Evolutionary conservation across 1,140 invertebrate species (phyloP), one percentile per base, ranked within the genome.

Genomic region (Trachymyrmex cornetzi): DNA sequence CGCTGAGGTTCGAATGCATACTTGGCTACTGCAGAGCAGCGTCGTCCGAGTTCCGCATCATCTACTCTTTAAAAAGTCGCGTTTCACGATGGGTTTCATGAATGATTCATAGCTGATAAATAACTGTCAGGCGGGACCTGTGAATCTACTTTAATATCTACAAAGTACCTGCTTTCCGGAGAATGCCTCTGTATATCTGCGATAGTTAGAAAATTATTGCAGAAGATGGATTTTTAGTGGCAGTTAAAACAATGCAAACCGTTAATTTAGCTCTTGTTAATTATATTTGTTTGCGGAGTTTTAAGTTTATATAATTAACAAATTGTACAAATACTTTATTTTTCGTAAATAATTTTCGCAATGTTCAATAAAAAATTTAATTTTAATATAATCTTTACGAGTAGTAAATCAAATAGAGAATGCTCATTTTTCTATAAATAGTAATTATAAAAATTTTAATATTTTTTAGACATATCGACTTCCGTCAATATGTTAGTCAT

Each of bases 91-190:
- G 24, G 27, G 27, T 53, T 19, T 84, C 69, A 84, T 75, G 55
- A 74, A 84, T 84, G 80, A 75, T 84, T 84, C 44, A 84, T 74
- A 24, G 44, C 24, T 75, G 80, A 84, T 84, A 84, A 84, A 84
- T 84, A 84, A 84, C 80, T 84, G 80, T 74, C 55, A 75, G 38
- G 22, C 38, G 38, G 55, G 38, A 75, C 24, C 57, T 75, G 80
- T 75, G 69, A 84, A 75, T 84, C 80, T 84, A 75, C 80, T 61
- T 84, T 84, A 84, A 84, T 75, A 84, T 75, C 80, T 27, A 55
- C 55, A 7, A 84, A 84, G 55, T 84, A 61, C n/a, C 69, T 75
- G 57, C 69, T 84, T 81, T 27, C 50, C 66, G 12, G 5, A 22
- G 34, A 11, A 81, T 44, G 64, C 50, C 53, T 71, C 64, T 57